Evolutionary conservation across 2,113 vertebrate species (phyloP).

Genomic region (Otolemur garnettii): DNA sequence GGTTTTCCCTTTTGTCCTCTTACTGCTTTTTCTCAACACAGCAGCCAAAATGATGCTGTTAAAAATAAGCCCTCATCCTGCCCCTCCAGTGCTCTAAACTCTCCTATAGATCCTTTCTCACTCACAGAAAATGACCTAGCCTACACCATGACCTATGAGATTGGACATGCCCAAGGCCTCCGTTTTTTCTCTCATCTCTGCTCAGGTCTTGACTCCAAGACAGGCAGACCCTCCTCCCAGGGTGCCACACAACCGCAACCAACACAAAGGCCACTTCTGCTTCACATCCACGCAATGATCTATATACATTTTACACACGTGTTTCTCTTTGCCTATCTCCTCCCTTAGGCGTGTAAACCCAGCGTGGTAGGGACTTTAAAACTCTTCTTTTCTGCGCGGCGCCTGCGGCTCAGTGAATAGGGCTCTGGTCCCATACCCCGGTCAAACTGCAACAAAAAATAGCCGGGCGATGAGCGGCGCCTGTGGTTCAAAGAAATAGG

Average conservation of each 20-base stretch:
- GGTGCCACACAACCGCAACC: no score
- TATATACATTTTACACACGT: no score
- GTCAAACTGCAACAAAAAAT: no score
- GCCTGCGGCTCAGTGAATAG: no score
- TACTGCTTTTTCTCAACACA: not conserved
- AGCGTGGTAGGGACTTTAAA: not conserved
- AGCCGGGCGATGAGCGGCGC: no score
- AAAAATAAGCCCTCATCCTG: not conserved
- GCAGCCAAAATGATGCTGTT: not conserved
- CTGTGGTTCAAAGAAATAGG: no score
- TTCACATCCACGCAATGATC: fast-evolving
- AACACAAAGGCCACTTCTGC: not conserved
- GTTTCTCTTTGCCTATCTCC: not conserved
- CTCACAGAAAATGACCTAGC: not conserved
- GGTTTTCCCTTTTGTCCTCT: not conserved
- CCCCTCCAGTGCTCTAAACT: no score
- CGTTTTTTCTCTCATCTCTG: not conserved
- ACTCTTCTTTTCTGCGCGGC: not conserved
- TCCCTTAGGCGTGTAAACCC: not conserved
- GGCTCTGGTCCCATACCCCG: no score
- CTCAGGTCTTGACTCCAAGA: not conserved
- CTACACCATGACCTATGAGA: not conserved
- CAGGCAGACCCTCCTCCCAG: not conserved
- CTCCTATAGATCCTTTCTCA: not conserved
- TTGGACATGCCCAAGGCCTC: not conserved